Evolutionary conservation across 2,888 invertebrate species (phyloP).

Genomic region (Muscina levida): DNA sequence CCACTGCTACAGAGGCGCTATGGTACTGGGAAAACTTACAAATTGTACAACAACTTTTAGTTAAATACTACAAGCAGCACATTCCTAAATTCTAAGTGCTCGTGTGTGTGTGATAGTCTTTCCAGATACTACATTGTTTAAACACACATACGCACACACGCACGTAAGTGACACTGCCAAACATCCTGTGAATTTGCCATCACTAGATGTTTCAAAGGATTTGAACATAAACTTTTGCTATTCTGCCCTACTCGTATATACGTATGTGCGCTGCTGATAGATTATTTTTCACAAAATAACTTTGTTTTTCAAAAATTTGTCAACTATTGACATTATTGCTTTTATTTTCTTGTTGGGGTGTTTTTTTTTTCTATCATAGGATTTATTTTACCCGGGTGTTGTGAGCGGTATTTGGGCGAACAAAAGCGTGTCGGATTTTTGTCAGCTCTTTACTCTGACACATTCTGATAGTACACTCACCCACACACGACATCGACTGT

Average conservation of each 20-base stretch:
- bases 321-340: slow-evolving; percentile 48
- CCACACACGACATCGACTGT: too few relatives aligned
- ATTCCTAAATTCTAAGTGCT: too few relatives aligned
- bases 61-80: too few relatives aligned
- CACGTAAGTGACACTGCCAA: too few relatives aligned
- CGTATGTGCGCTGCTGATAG: neutral
- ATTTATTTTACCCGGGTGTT: neutral
- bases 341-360: neutral
- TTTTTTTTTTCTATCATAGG: neutral
- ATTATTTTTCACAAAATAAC: slow-evolving; percentile 24
- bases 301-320: slow-evolving; percentile 34
- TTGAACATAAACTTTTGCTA: slow-evolving; percentile 5
- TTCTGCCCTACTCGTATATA: too few relatives aligned
- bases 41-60: too few relatives aligned
- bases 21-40: too few relatives aligned
- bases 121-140: too few relatives aligned
- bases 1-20: neutral
- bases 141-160: too few relatives aligned
- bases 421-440: slow-evolving; percentile 1
- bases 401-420: too few relatives aligned
- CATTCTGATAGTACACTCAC: too few relatives aligned
- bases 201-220: neutral
- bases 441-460: neutral
- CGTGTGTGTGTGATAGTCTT: too few relatives aligned
- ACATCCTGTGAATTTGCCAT: neutral